Conservation (phyloP, 2,888 invertebrate genomes). For the Ellobium chinense region DNA sequence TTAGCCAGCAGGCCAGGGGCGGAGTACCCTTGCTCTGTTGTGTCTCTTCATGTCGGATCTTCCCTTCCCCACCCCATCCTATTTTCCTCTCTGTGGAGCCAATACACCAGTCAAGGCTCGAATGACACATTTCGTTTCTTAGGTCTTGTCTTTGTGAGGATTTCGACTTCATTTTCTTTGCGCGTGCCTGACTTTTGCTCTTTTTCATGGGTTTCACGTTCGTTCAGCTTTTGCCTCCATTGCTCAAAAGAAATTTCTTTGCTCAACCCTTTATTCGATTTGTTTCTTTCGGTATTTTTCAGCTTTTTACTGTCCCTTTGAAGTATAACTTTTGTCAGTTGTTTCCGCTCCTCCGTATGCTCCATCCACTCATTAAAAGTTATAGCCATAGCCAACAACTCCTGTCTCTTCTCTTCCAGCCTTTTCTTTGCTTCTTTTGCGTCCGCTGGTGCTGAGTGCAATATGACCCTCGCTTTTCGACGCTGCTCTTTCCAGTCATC, state of each 20-base stretch:
- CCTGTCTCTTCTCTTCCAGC: conserved; percentile 64
- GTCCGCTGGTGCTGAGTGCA: not conserved
- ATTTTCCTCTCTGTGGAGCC: too few relatives aligned
- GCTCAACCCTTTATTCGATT: conserved; percentile 44
- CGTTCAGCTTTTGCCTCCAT: conserved; percentile 57
- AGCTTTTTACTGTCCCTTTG: conserved; percentile 57
- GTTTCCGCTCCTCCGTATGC: conserved; percentile 61
- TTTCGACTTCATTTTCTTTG: too few relatives aligned
- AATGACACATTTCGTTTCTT: too few relatives aligned
- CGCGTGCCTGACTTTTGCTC: too few relatives aligned
- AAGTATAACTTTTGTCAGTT: conserved; percentile 61
- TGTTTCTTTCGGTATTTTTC: conserved; percentile 55
- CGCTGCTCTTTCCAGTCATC: conserved; percentile 55
- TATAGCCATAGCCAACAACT: conserved; percentile 61
- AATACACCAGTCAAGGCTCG: too few relatives aligned
- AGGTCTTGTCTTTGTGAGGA: too few relatives aligned
- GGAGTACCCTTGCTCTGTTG: too few relatives aligned
- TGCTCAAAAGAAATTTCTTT: conserved; percentile 52
- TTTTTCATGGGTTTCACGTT: not conserved
- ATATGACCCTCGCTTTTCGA: not conserved
- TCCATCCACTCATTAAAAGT: conserved; percentile 70
- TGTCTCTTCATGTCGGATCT: too few relatives aligned
- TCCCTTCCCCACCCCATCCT: too few relatives aligned
- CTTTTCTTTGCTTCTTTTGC: conserved; percentile 47
- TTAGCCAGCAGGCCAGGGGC: too few relatives aligned